phyloP scores from a whole-genome alignment of 1,140 invertebrate genomes.

The Charaxes varanes region DNA sequence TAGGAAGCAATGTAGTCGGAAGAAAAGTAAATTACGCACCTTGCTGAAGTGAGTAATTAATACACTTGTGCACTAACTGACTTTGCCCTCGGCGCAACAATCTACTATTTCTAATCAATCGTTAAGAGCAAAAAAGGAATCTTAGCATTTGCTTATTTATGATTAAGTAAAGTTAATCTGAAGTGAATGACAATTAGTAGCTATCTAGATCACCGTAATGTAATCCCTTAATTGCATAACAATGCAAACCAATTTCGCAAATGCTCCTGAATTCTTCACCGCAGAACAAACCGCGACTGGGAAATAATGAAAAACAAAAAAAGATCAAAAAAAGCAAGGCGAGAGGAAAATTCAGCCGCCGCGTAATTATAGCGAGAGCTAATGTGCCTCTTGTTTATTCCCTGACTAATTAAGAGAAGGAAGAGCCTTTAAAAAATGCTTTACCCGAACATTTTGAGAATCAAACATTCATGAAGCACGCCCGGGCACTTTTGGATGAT shows the following conservation, averaged over 20 bases:
- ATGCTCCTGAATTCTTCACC: constrained; percentile 62
- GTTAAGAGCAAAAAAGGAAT: too few species aligned
- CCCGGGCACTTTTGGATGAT: constrained; percentile 32
- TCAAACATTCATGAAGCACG: constrained; percentile 63
- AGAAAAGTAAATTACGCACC: too few species aligned
- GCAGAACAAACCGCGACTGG: constrained; percentile 35
- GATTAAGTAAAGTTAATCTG: too few species aligned
- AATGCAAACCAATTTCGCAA: constrained; percentile 57
- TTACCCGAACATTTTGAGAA: constrained; percentile 38
- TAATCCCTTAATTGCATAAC: constrained; percentile 31
- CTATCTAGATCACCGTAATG: too few species aligned
- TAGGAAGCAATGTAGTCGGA: too few species aligned
- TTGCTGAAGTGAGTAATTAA: too few species aligned
- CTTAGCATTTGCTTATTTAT: too few species aligned
- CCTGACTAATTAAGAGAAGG: constrained; percentile 67
- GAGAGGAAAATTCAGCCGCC: constrained; percentile 35
- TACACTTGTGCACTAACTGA: too few species aligned
- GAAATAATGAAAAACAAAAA: constrained; percentile 43
- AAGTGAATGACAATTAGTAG: too few species aligned
- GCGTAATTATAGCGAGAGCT: constrained; percentile 67
- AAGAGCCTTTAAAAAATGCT: constrained; percentile 58
- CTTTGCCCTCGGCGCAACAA: too few species aligned
- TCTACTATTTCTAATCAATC: too few species aligned
- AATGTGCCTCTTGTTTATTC: constrained; percentile 70
- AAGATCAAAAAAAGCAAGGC: constrained; percentile 32